A percentile compares a stretch with the other conserved stretches of the same genome.
Evolutionary conservation across 2,113 vertebrate species (phyloP).

Genomic region (Heloderma charlesbogerti): DNA sequence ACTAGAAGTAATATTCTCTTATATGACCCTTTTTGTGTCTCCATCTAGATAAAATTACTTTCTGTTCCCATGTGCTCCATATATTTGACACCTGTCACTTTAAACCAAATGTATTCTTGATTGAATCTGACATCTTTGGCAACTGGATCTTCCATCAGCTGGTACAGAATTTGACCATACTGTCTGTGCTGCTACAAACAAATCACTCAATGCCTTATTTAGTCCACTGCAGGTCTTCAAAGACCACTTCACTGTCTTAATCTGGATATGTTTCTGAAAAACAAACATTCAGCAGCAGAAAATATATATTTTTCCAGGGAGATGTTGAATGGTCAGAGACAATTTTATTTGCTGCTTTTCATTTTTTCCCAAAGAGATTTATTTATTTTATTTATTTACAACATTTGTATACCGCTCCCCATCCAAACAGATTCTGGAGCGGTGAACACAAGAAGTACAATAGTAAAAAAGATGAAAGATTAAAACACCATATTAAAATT

Average conservation of each 20-base stretch:
- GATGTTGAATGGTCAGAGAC: not conserved
- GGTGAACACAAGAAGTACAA: no score
- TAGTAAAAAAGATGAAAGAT: no score
- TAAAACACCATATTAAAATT: no score
- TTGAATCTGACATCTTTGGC: conserved; percentile 22
- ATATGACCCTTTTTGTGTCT: not conserved
- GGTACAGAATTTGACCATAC: not conserved
- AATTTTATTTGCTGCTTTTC: not conserved
- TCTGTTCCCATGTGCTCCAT: not conserved
- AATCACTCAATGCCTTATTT: not conserved
- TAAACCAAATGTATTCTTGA: not conserved
- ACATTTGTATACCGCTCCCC: no score
- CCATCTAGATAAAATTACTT: not conserved
- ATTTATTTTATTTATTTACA: no score
- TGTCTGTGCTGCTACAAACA: not conserved
- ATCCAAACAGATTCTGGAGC: no score
- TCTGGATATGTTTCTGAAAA: not conserved
- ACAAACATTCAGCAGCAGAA: not conserved
- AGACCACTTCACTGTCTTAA: not conserved
- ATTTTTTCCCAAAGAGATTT: not conserved
- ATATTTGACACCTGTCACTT: conserved; percentile 15
- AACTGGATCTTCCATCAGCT: not conserved
- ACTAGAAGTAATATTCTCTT: not conserved
- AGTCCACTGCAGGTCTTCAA: not conserved
- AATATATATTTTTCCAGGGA: not conserved